phyloP scores from a whole-genome alignment of 2,888 invertebrate species.

The Orchestes rusci region DNA sequence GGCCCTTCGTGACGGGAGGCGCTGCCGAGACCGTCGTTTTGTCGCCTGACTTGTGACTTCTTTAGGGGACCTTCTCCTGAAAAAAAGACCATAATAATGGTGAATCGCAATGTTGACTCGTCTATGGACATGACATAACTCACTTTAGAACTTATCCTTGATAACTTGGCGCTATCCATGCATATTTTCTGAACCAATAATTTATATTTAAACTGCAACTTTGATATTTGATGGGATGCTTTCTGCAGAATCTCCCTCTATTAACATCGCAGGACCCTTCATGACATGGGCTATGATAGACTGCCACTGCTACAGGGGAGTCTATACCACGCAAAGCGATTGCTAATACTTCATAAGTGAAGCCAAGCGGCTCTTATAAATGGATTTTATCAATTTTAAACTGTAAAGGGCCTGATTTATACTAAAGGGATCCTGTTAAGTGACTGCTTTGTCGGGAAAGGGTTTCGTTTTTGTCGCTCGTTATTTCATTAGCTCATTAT shows the following conservation, averaged over 20 bases:
- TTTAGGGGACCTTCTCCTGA: slow-evolving; percentile 25
- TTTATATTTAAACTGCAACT: too few relatives aligned
- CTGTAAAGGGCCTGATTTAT: slow-evolving; percentile 39
- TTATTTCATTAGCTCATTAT: too few relatives aligned
- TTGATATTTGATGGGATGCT: too few relatives aligned
- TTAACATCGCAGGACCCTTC: slow-evolving; percentile 13
- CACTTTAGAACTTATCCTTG: too few relatives aligned
- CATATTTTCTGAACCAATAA: too few relatives aligned
- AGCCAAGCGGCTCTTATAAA: slow-evolving; percentile 45
- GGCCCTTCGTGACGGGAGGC: slow-evolving; percentile 40
- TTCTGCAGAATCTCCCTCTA: background rate
- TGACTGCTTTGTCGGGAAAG: slow-evolving; percentile 14
- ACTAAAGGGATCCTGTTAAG: slow-evolving; percentile 31
- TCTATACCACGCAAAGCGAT: slow-evolving; percentile 42
- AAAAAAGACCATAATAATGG: too few relatives aligned
- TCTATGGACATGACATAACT: too few relatives aligned
- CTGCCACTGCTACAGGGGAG: slow-evolving; percentile 38
- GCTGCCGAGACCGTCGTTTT: slow-evolving; percentile 38
- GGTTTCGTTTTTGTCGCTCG: slow-evolving; percentile 14
- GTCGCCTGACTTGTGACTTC: slow-evolving; percentile 41
- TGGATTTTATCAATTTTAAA: slow-evolving; percentile 47
- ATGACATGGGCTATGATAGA: slow-evolving; percentile 37
- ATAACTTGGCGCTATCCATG: too few relatives aligned
- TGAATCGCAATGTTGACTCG: too few relatives aligned
- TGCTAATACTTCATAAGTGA: slow-evolving; percentile 46